Conservation (phyloP, 2,797 vertebrate species). For the Ateles fusciceps region DNA sequence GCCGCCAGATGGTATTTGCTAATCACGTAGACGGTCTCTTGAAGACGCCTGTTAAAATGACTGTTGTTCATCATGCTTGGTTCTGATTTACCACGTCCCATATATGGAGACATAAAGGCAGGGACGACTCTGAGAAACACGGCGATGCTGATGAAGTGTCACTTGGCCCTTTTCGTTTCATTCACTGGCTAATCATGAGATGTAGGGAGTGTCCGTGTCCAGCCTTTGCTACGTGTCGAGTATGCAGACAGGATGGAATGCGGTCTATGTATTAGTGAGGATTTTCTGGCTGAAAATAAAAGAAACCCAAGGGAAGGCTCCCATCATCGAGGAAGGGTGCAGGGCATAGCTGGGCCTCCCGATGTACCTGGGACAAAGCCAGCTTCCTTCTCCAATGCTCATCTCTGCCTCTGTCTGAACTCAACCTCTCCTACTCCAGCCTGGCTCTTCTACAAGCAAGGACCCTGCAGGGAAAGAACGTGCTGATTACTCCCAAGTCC, state of each 20-base stretch:
- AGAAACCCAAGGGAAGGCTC: background rate
- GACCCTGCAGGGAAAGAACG: fast-evolving
- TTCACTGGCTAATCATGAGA: background rate
- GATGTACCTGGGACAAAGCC: background rate
- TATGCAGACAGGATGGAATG: background rate
- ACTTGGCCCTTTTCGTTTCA: fast-evolving
- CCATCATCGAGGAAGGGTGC: background rate
- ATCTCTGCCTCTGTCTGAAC: background rate
- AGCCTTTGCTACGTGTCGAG: background rate
- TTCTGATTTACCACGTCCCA: background rate
- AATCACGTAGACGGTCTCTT: conserved; percentile 26
- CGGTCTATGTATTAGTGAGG: background rate
- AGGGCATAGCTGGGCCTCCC: background rate
- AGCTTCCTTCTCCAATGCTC: background rate
- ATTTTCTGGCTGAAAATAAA: background rate
- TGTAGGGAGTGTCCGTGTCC: background rate
- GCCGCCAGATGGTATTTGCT: background rate
- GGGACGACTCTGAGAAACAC: background rate
- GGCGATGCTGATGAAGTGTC: fast-evolving
- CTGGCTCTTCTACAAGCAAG: background rate
- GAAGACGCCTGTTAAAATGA: background rate
- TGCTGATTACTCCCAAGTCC: background rate
- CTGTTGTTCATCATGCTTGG: background rate
- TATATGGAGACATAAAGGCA: fast-evolving
- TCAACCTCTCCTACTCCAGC: background rate